Evolutionary conservation across 2,113 vertebrate genomes (phyloP), one percentile per base, ranked within the genome.

Genomic region (Ciconia stormi): DNA sequence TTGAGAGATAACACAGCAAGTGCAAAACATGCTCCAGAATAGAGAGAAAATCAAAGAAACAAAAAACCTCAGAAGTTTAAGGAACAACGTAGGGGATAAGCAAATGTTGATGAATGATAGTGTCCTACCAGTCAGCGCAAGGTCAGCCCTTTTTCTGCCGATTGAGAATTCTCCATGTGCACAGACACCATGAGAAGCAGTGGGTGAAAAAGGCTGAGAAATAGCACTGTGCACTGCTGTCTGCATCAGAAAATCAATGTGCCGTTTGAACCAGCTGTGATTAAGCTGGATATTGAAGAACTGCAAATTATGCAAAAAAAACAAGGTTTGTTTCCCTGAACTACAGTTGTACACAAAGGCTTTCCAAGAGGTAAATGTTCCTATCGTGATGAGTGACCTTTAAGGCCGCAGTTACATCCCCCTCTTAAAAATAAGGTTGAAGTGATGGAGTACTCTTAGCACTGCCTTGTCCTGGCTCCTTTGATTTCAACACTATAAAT

Each of bases 81-180:
- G 29, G 38, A 79, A 47, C 8, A 77, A 46, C 0, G 0, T 4
- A 67, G 20, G 30, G 40, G 6, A 81, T 21, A 71, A 82, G 14
- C 0, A 2, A 4, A 7, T 36, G 9, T 18, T 50, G 42, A 77
- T 72, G 71, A 66, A 59, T 52, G 23, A 46, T 23, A 50, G 38
- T 11, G 29, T 72, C 25, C 16, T 74, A 30, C 17, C 1, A 0
- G 18, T 61, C 40, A 79, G n/a, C 0, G 2, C 2, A 1, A 47
- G 26, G 21, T 42, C 7, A 2, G 19, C 8, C 8, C 4, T 56
- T 91, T 82, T 55, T 38, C 32, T 77, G 13, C 23, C 63, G 44
- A 52, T 29, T 49, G 27, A 65, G 44, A 59, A 53, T 65, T 59
- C 71, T 82, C 38, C 8, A 4, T 11, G 10, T 55, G 23, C 47